These are phyloP conservation scores for Thymallus thymallus DNA, from an alignment of 2,113 vertebrate species.

Conservation along the genomic window DNA sequence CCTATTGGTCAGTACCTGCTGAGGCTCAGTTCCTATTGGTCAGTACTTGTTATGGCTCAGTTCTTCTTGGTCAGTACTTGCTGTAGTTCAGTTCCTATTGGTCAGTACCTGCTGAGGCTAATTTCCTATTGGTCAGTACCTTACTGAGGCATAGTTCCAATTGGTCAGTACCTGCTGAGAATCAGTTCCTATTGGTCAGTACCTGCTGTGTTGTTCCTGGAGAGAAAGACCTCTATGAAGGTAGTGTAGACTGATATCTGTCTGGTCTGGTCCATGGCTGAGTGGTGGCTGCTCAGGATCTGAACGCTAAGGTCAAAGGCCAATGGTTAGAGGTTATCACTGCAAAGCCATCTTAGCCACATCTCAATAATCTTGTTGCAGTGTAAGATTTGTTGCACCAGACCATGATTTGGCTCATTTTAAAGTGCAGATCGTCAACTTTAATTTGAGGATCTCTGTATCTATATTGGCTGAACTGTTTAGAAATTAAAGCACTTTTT, in stretches of 20 bases:
- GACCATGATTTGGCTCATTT: too few relatives aligned
- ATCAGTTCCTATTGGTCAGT: not conserved
- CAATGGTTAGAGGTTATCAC: not conserved
- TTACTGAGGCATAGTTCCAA: conserved; percentile 3
- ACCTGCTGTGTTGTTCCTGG: conserved; percentile 57
- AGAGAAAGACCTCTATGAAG: conserved; percentile 65
- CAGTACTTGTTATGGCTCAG: too few relatives aligned
- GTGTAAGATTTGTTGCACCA: too few relatives aligned
- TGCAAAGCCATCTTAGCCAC: too few relatives aligned
- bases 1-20: too few relatives aligned
- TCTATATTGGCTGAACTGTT: too few relatives aligned
- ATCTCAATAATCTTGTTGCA: not conserved
- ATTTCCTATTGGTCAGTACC: conserved; percentile 41
- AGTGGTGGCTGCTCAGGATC: conserved; percentile 43
- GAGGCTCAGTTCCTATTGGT: too few relatives aligned
- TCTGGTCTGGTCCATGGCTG: conserved; percentile 20
- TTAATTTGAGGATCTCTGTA: too few relatives aligned
- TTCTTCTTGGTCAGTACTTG: too few relatives aligned
- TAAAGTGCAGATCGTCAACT: too few relatives aligned
- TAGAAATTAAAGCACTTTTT: too few relatives aligned
- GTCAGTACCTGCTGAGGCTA: not conserved
- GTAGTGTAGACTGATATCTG: conserved; percentile 45
- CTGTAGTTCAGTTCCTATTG: not conserved
- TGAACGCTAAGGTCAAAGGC: conserved; percentile 41
- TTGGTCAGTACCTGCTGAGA: too few relatives aligned